phyloP scores from a whole-genome alignment of 2,113 vertebrate species.

The Myotis yumanensis region DNA sequence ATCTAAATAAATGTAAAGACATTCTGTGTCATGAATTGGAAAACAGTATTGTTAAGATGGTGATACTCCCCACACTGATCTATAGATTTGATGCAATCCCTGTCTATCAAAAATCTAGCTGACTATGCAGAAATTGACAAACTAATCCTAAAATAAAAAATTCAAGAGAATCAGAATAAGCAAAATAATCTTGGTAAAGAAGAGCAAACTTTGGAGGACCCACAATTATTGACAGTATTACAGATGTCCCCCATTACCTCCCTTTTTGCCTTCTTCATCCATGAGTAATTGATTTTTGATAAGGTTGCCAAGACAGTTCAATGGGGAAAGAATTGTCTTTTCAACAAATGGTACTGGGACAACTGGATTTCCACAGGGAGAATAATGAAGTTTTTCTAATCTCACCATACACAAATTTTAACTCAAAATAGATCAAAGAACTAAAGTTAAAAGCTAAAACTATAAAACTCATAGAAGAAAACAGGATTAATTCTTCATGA shows the following conservation, averaged over 20 bases:
- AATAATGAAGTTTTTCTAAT: neutral
- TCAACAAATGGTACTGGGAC: neutral
- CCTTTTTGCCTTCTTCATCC: neutral
- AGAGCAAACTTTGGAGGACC: neutral
- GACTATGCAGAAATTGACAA: neutral
- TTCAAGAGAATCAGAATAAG: neutral
- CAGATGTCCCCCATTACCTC: neutral
- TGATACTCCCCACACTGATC: neutral
- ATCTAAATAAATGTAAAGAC: neutral
- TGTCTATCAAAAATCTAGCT: neutral
- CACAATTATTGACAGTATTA: neutral
- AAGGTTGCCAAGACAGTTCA: neutral
- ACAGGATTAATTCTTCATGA: neutral
- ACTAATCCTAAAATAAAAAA: constrained; percentile 1
- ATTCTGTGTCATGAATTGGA: neutral
- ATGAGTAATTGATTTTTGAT: neutral
- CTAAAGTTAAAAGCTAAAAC: neutral
- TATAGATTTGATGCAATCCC: neutral
- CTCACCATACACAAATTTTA: neutral
- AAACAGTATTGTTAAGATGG: neutral
- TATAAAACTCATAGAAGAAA: neutral
- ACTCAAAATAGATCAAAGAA: neutral
- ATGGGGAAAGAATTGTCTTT: neutral
- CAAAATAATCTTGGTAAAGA: neutral
- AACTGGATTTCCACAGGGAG: neutral